These are phyloP conservation scores for Hydra vulgaris DNA, from an alignment of 30 jellyfish, hydroid and myxozoan genomes.

Conservation along the genomic window DNA sequence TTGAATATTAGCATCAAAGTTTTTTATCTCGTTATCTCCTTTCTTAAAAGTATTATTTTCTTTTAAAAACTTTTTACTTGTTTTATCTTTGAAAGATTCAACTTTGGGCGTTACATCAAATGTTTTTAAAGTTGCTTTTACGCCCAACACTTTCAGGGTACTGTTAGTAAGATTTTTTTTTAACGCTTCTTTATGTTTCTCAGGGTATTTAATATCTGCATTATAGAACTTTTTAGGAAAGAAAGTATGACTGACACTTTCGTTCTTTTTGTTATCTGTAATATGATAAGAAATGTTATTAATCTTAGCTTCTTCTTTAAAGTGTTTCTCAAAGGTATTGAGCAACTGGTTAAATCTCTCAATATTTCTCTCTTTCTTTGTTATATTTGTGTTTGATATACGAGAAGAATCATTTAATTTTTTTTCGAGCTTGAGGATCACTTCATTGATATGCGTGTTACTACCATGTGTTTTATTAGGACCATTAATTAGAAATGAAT, in stretches of 20 bases:
- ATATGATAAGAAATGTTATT: neutral
- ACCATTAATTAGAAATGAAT: neutral
- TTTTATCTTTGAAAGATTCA: neutral
- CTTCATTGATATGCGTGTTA: neutral
- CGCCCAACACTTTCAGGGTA: no score
- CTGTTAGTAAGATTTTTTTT: neutral
- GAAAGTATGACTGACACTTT: neutral
- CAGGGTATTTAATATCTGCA: neutral
- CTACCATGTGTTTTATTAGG: neutral
- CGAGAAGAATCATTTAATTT: neutral
- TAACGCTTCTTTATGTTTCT: no score
- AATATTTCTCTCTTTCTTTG: neutral
- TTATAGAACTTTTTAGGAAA: neutral
- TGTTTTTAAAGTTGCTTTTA: no score
- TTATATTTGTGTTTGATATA: neutral
- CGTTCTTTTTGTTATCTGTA: neutral
- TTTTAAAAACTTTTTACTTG: neutral
- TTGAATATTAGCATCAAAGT: constrained; percentile 5
- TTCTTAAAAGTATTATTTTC: neutral
- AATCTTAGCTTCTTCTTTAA: neutral
- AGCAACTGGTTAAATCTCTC: neutral
- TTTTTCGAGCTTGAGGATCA: neutral
- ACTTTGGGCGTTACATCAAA: neutral
- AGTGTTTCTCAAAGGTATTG: neutral
- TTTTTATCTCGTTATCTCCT: no score